phyloP scores from a whole-genome alignment of 2,888 invertebrate genomes.

The Lochmaea crataegi region DNA sequence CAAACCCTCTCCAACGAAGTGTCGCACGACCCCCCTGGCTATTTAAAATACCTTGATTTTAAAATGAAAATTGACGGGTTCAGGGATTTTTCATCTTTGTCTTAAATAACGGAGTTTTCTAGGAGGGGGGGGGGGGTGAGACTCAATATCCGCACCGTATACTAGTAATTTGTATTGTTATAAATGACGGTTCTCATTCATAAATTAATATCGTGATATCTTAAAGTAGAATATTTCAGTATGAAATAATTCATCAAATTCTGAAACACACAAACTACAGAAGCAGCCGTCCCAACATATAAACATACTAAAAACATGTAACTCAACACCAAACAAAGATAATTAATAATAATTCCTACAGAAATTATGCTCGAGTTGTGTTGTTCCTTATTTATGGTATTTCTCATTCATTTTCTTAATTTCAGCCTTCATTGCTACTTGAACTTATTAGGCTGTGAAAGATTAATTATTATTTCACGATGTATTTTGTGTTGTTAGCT shows the following conservation, averaged over 20 bases:
- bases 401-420: constrained; percentile 48
- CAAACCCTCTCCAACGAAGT: no score
- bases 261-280: not conserved
- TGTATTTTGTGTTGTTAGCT: not conserved
- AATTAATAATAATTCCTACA: not conserved
- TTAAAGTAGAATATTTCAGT: not conserved
- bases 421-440: constrained; percentile 38
- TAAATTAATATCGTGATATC: not conserved
- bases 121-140: no score
- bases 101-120: no score
- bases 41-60: no score
- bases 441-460: constrained; percentile 42
- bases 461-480: constrained; percentile 38
- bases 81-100: no score
- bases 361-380: constrained; percentile 40
- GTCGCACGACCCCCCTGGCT: no score
- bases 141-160: no score
- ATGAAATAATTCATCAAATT: not conserved
- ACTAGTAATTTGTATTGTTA: no score
- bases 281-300: constrained; percentile 10
- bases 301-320: constrained; percentile 3
- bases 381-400: constrained; percentile 43
- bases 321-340: constrained; percentile 2
- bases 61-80: no score
- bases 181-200: no score